Conservation (phyloP, 2,888 invertebrate genomes). For the Philereme transversata region DNA sequence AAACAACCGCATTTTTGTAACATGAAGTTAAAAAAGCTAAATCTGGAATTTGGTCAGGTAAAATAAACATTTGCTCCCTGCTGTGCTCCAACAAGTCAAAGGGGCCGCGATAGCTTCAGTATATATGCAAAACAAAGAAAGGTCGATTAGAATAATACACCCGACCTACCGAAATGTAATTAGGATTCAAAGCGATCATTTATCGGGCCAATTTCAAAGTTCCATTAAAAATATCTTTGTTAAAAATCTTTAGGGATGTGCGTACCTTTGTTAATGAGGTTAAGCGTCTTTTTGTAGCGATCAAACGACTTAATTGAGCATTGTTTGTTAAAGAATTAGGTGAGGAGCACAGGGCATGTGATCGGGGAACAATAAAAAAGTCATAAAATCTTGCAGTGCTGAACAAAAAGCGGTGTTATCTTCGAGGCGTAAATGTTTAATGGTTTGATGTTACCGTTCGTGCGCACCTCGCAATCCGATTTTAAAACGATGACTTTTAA, state of each 20-base stretch:
- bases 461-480: conserved; percentile 67
- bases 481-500: conserved; percentile 79
- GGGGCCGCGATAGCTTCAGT: conserved; percentile 38
- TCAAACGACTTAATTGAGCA: conserved; percentile 56
- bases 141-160: conserved; percentile 22
- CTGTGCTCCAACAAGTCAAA: conserved; percentile 52
- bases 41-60: conserved; percentile 73
- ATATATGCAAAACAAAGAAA: conserved; percentile 22
- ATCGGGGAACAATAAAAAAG: conserved; percentile 73
- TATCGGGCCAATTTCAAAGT: conserved; percentile 14
- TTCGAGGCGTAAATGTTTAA: conserved; percentile 76
- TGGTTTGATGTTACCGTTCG: conserved; percentile 61
- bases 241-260: conserved; percentile 21
- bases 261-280: conserved; percentile 34
- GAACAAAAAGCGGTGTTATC: conserved; percentile 77
- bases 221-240: conserved; percentile 24
- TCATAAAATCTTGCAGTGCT: conserved; percentile 70
- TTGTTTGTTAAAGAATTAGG: conserved; percentile 65
- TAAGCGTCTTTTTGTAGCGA: conserved; percentile 44
- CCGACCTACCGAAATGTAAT: conserved; percentile 5
- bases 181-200: conserved; percentile 16
- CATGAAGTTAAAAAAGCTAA: conserved; percentile 70
- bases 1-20: conserved; percentile 69
- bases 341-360: conserved; percentile 62
- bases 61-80: conserved; percentile 67